Conservation (phyloP, 2,888 invertebrate genomes). For the Drosophila helvetica region DNA sequence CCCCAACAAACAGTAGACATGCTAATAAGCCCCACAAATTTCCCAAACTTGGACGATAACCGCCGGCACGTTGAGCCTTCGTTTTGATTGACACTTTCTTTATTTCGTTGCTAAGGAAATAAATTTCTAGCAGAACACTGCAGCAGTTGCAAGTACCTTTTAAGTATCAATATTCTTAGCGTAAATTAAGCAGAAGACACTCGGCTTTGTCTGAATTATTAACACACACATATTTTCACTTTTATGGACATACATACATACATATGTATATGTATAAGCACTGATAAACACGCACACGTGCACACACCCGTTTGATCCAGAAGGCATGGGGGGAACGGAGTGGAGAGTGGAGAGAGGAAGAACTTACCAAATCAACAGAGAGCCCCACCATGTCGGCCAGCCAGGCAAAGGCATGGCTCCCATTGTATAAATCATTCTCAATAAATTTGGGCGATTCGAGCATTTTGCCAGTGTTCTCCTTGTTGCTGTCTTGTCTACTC, state of each 20-base stretch:
- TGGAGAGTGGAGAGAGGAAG: slow-evolving; percentile 5
- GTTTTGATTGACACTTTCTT: neutral
- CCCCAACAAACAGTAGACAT: neutral
- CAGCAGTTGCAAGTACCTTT: neutral
- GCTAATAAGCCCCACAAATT: neutral
- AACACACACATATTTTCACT: slow-evolving; percentile 9
- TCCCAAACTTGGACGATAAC: neutral
- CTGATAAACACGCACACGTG: slow-evolving; percentile 38
- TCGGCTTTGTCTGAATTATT: slow-evolving; percentile 10
- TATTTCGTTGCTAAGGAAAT: neutral
- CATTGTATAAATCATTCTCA: slow-evolving; percentile 86
- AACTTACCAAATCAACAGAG: slow-evolving; percentile 91
- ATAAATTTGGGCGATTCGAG: slow-evolving; percentile 75
- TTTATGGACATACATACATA: neutral
- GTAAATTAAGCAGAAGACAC: neutral
- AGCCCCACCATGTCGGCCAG: slow-evolving; percentile 88
- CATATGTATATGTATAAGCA: no score
- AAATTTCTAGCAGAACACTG: neutral
- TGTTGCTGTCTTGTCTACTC: neutral
- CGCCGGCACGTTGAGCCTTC: neutral
- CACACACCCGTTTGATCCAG: slow-evolving; percentile 30
- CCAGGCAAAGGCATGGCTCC: slow-evolving; percentile 89
- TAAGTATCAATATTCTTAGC: neutral
- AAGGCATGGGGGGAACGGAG: neutral
- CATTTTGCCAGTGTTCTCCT: slow-evolving; percentile 62